Conservation (phyloP, 2,797 vertebrate species). For the Huso huso region DNA sequence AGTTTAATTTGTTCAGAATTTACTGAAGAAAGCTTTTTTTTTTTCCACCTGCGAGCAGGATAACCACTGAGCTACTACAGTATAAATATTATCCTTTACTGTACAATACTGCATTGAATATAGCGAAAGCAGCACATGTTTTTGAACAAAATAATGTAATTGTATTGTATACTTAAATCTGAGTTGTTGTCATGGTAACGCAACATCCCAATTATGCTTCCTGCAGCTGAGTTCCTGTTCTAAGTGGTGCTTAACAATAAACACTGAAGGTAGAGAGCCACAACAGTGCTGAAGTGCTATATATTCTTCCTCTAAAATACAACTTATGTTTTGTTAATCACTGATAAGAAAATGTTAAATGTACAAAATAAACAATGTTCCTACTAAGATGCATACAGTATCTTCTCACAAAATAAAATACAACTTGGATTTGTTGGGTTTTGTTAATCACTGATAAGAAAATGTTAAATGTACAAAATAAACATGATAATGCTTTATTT, state of each 20-base stretch:
- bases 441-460: background rate
- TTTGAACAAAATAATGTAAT: too few relatives aligned
- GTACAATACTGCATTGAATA: too few relatives aligned
- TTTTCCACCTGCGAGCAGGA: slow-evolving; percentile 50
- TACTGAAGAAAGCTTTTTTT: too few relatives aligned
- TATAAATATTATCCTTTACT: too few relatives aligned
- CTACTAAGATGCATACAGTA: background rate
- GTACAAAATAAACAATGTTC: too few relatives aligned
- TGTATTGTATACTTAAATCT: slow-evolving; percentile 54
- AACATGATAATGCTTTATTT: too few relatives aligned
- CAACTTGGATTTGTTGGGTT: background rate
- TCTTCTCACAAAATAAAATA: background rate
- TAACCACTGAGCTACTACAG: slow-evolving; percentile 47
- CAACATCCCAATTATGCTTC: slow-evolving; percentile 51
- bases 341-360: too few relatives aligned
- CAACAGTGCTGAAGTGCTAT: slow-evolving; percentile 16
- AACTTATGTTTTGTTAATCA: too few relatives aligned
- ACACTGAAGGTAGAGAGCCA: slow-evolving; percentile 29
- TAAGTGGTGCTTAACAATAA: slow-evolving; percentile 45
- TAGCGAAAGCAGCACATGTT: too few relatives aligned
- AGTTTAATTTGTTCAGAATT: too few relatives aligned
- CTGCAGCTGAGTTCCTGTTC: slow-evolving; percentile 37
- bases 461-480: background rate
- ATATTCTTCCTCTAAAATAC: too few relatives aligned
- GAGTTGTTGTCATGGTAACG: slow-evolving; percentile 71